phyloP scores from a whole-genome alignment of 2,888 invertebrate genomes.

The Drosophila birchii region DNA sequence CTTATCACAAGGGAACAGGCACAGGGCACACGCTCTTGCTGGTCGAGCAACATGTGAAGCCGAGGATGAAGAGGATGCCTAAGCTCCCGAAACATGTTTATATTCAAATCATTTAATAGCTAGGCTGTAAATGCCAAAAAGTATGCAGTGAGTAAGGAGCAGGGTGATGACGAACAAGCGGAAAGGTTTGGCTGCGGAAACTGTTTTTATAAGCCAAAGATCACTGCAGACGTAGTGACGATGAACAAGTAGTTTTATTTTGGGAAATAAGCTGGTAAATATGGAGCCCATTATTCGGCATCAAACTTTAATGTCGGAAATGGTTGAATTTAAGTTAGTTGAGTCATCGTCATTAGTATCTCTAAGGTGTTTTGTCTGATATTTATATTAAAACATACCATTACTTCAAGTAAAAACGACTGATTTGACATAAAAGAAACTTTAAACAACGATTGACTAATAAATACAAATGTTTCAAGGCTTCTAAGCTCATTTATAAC shows the following conservation, averaged over 20 bases:
- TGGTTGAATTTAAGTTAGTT: no score
- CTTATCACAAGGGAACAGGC: constrained; percentile 73
- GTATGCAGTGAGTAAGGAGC: neutral
- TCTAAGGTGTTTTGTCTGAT: neutral
- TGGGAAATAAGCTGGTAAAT: no score
- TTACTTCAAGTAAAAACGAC: neutral
- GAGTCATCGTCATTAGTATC: no score
- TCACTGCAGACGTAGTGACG: neutral
- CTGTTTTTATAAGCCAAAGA: neutral
- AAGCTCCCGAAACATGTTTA: constrained; percentile 25
- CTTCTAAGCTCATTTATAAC: neutral
- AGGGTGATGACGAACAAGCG: neutral
- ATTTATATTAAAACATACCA: neutral
- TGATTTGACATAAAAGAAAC: neutral
- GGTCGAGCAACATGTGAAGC: constrained; percentile 71
- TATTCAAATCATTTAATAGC: constrained; percentile 16
- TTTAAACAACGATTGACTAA: neutral
- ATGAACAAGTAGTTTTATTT: no score
- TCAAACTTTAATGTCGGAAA: no score
- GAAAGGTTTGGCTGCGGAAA: neutral
- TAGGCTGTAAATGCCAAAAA: constrained; percentile 3
- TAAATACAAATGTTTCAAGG: neutral
- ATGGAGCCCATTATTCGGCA: no score
- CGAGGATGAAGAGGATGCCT: constrained; percentile 1
- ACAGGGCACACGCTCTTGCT: constrained; percentile 63